A percentile compares a stretch with the other conserved stretches of the same genome.
phyloP scores from a whole-genome alignment of 2,113 vertebrate species.

The Hippotragus niger region DNA sequence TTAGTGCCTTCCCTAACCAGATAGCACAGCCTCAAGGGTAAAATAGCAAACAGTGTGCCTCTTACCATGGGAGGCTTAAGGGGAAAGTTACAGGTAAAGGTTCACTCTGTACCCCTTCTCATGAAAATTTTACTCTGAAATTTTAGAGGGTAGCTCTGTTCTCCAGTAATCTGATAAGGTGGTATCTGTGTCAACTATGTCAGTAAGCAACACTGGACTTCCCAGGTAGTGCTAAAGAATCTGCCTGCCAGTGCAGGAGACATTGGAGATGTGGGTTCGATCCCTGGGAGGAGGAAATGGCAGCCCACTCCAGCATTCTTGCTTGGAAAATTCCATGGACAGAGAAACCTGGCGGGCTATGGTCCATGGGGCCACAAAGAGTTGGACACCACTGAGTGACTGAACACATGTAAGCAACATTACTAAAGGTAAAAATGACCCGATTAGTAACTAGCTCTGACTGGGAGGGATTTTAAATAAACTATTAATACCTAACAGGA shows the following conservation, averaged over 20 bases:
- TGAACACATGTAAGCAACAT: not conserved
- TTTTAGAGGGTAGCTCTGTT: not conserved
- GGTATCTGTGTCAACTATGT: not conserved
- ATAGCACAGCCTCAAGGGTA: not conserved
- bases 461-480: not conserved
- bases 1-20: not conserved
- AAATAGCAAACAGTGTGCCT: not conserved
- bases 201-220: not conserved
- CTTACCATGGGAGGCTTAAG: too few species aligned
- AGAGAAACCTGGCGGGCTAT: not conserved
- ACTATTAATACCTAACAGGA: not conserved
- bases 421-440: not conserved
- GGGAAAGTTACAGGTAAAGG: not conserved
- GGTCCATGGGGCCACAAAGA: not conserved
- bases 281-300: not conserved
- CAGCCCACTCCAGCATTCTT: not conserved
- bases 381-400: not conserved
- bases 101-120: not conserved
- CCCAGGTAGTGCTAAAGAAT: not conserved
- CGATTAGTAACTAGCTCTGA: not conserved
- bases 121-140: not conserved
- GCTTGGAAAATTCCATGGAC: not conserved
- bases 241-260: not conserved
- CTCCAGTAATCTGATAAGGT: not conserved
- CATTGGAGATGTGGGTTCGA: not conserved